phyloP scores from a whole-genome alignment of 2,888 invertebrate species.

The Philereme transversata region DNA sequence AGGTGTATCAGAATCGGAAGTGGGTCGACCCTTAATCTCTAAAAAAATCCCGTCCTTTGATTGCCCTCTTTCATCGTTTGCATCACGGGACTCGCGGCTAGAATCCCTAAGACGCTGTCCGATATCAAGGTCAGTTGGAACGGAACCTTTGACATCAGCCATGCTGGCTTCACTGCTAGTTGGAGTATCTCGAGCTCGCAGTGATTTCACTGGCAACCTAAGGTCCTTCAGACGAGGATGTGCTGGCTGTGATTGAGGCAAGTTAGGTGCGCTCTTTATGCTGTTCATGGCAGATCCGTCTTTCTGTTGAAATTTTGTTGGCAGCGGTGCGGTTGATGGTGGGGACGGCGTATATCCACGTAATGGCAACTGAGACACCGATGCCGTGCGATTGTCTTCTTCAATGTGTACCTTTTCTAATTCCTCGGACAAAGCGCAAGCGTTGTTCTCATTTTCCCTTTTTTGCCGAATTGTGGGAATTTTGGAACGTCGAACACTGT shows the following conservation, averaged over 20 bases:
- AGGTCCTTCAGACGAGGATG: conserved; percentile 89
- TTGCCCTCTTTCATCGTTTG: conserved; percentile 88
- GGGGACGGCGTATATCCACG: conserved; percentile 92
- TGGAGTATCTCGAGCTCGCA: conserved; percentile 85
- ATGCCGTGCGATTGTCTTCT: conserved; percentile 80
- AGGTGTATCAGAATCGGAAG: conserved; percentile 82
- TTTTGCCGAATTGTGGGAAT: conserved; percentile 84
- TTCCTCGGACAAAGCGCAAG: conserved; percentile 77
- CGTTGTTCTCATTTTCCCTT: conserved; percentile 72
- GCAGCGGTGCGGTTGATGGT: conserved; percentile 92
- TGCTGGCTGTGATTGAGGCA: conserved; percentile 87
- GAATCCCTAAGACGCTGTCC: conserved; percentile 80
- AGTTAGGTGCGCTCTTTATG: conserved; percentile 91
- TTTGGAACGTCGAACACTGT: conserved; percentile 83
- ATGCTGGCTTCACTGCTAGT: conserved; percentile 86
- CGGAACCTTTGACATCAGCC: conserved; percentile 84
- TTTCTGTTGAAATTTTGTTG: conserved; percentile 91
- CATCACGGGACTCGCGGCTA: conserved; percentile 84
- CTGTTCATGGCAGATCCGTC: conserved; percentile 89
- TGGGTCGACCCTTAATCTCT: conserved; percentile 89
- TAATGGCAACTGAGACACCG: conserved; percentile 85
- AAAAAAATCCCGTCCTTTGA: conserved; percentile 88
- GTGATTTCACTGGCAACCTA: conserved; percentile 88
- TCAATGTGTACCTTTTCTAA: conserved; percentile 86
- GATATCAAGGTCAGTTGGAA: conserved; percentile 72